Conservation (phyloP, 2,888 invertebrate species). For the Mechanitis messenoides region DNA sequence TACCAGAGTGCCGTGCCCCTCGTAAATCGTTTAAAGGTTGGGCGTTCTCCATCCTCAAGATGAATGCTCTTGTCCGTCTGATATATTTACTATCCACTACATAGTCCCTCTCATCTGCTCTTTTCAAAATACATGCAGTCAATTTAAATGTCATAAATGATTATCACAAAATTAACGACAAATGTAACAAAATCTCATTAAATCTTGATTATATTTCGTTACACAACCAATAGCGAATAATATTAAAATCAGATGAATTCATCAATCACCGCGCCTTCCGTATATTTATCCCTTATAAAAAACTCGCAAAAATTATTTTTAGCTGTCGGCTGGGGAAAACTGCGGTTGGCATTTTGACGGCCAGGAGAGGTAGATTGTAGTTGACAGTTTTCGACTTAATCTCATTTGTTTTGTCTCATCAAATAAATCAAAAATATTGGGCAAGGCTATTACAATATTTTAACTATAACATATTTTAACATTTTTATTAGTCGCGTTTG, state of each 20-base stretch:
- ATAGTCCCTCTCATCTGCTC: constrained; percentile 27
- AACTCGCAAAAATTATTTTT: constrained; percentile 29
- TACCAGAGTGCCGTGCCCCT: constrained; percentile 54
- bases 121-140: constrained; percentile 6
- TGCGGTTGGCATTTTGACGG: constrained; percentile 31
- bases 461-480: not conserved
- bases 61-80: constrained; percentile 68
- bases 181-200: not conserved
- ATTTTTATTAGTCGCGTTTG: not conserved
- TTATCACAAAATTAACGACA: not conserved
- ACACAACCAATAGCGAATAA: constrained; percentile 30
- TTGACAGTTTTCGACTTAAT: constrained; percentile 30
- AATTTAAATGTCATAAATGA: constrained; percentile 4
- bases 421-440: constrained; percentile 6
- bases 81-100: constrained; percentile 69
- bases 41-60: constrained; percentile 70
- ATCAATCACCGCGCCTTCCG: constrained; percentile 32
- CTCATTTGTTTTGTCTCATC: constrained; percentile 24
- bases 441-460: constrained; percentile 6
- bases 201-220: constrained; percentile 11
- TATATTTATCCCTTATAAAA: constrained; percentile 28
- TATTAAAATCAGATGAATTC: constrained; percentile 32
- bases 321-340: constrained; percentile 23
- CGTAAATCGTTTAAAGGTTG: constrained; percentile 75
- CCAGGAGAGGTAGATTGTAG: constrained; percentile 25